Conservation (phyloP, 2,113 vertebrate species). For the Tachysurus fulvidraco region DNA sequence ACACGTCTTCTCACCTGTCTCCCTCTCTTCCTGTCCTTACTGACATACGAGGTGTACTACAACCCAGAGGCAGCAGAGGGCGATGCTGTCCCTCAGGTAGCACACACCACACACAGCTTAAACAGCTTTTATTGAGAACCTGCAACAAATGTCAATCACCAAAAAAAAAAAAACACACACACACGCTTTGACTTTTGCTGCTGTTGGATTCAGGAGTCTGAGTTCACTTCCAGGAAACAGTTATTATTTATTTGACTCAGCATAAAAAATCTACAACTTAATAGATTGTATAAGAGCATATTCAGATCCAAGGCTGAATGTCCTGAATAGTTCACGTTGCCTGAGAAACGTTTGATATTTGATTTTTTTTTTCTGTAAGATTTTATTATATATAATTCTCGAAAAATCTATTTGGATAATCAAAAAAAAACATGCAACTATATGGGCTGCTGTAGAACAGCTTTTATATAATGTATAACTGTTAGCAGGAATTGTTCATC, state of each 20-base stretch:
- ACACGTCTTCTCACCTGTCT: slow-evolving; percentile 64
- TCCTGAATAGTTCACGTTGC: not conserved
- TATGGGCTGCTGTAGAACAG: not conserved
- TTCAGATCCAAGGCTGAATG: not conserved
- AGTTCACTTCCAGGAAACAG: not conserved
- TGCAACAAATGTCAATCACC: not conserved
- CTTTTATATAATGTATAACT: not conserved
- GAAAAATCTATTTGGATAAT: too few relatives aligned
- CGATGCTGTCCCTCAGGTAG: slow-evolving; percentile 61
- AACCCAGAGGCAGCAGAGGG: slow-evolving; percentile 66
- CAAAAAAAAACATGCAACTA: not conserved
- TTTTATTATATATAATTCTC: too few relatives aligned
- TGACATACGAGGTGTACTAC: slow-evolving; percentile 74
- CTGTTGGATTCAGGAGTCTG: not conserved
- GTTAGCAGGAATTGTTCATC: not conserved
- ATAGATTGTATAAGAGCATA: not conserved
- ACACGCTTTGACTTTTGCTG: not conserved
- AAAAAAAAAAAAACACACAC: not conserved
- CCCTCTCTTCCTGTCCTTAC: slow-evolving; percentile 70
- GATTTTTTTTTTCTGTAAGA: too few relatives aligned
- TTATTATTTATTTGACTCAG: not conserved
- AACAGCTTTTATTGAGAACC: not conserved
- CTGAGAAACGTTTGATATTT: not conserved
- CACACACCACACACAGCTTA: not conserved
- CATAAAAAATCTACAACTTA: too few relatives aligned